Conservation (phyloP, 2,113 vertebrate genomes). For the Nesoenas mayeri region DNA sequence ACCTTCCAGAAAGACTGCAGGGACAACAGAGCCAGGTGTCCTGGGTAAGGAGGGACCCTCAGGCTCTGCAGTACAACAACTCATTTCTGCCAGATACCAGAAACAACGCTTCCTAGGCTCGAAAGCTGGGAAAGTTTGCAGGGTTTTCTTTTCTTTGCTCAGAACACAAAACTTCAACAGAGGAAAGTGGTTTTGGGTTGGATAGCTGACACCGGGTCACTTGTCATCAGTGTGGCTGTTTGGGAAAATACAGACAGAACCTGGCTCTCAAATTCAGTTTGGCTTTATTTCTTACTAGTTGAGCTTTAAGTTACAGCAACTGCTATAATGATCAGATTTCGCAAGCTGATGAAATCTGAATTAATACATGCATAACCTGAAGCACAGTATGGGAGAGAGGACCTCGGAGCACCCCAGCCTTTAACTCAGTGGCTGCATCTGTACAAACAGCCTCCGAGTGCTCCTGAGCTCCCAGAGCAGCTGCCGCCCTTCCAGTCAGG, state of each 20-base stretch:
- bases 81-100: background rate
- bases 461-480: background rate
- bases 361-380: fast-evolving
- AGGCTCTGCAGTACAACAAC: background rate
- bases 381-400: no score
- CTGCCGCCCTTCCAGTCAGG: background rate
- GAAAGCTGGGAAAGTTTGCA: background rate
- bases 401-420: background rate
- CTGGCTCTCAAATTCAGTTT: background rate
- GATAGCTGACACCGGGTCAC: background rate
- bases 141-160: background rate
- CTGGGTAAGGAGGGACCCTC: background rate
- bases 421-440: background rate
- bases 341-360: background rate
- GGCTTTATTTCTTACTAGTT: background rate
- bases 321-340: fast-evolving
- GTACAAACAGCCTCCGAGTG: background rate
- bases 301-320: background rate
- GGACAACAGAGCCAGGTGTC: background rate
- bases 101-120: background rate
- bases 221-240: background rate
- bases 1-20: background rate
- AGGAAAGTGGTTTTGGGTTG: background rate
- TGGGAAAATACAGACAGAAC: background rate
- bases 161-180: background rate